A percentile compares a stretch with the other conserved stretches of the same genome.
Conservation (phyloP, 2,113 vertebrate genomes). For the Anarrhichthys ocellatus region DNA sequence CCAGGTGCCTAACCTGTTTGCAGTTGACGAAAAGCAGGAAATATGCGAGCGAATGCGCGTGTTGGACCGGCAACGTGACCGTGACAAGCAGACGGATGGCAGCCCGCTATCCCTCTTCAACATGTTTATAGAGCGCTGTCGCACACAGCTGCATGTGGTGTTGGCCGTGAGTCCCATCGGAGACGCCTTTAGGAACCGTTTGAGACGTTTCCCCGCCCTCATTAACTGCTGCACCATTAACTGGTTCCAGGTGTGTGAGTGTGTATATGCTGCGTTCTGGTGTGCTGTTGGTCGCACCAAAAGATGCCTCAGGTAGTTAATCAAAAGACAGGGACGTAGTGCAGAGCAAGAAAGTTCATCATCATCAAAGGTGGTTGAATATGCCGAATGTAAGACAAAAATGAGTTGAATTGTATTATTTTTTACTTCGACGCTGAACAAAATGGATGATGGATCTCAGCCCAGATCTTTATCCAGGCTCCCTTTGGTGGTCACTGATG, state of each 20-base stretch:
- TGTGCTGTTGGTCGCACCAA: background rate
- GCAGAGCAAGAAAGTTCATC: background rate
- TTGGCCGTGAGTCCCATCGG: slow-evolving; percentile 94
- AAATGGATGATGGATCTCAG: background rate
- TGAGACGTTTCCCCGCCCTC: slow-evolving; percentile 91
- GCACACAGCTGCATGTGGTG: slow-evolving; percentile 90
- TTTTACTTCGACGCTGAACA: background rate
- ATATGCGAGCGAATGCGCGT: slow-evolving; percentile 91
- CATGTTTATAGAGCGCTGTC: slow-evolving; percentile 92
- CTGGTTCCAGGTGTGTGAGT: slow-evolving; percentile 92
- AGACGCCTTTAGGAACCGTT: slow-evolving; percentile 88
- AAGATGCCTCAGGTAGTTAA: no score
- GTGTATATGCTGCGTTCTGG: background rate
- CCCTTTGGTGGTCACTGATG: background rate
- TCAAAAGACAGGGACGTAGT: background rate
- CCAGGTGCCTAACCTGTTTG: slow-evolving; percentile 90
- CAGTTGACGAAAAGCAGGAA: slow-evolving; percentile 90
- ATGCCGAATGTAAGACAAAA: background rate
- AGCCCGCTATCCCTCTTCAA: slow-evolving; percentile 90
- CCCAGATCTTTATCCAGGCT: background rate
- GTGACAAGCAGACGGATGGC: slow-evolving; percentile 90
- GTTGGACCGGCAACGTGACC: slow-evolving; percentile 88
- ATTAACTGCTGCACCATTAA: slow-evolving; percentile 96
- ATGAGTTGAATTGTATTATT: background rate
- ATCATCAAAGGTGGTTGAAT: background rate